A percentile compares a stretch with the other conserved stretches of the same genome.
phyloP scores from a whole-genome alignment of 2,113 vertebrate genomes.

The Irena cyanogastra region DNA sequence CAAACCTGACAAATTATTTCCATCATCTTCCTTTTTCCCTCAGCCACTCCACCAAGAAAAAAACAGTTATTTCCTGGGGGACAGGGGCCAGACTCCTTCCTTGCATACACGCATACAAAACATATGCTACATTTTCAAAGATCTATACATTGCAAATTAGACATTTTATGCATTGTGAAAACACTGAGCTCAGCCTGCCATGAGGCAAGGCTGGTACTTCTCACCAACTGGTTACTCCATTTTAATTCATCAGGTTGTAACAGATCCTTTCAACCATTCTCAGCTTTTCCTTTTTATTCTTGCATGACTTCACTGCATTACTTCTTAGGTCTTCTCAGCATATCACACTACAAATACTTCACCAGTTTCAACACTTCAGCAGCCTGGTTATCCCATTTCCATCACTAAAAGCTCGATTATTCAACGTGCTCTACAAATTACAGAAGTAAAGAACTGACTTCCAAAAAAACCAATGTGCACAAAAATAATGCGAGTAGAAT shows the following conservation, averaged over 20 bases:
- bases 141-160: background rate
- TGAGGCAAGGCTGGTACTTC: background rate
- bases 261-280: background rate
- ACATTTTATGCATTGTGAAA: background rate
- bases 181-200: background rate
- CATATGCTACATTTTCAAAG: background rate
- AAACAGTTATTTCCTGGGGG: background rate
- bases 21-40: background rate
- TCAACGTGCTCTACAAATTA: background rate
- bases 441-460: background rate
- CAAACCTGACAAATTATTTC: background rate
- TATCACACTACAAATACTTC: background rate
- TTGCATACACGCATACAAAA: background rate
- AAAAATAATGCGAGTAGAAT: background rate
- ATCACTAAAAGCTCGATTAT: background rate
- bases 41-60: background rate
- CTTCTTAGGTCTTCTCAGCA: background rate
- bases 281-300: background rate
- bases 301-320: background rate
- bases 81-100: background rate
- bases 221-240: background rate
- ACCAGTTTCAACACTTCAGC: background rate
- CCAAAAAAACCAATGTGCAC: rapidly evolving
- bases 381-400: background rate
- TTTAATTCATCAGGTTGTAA: background rate